Evolutionary conservation across 1,140 invertebrate genomes (phyloP).

Genomic region (Lasioglossum albipes): DNA sequence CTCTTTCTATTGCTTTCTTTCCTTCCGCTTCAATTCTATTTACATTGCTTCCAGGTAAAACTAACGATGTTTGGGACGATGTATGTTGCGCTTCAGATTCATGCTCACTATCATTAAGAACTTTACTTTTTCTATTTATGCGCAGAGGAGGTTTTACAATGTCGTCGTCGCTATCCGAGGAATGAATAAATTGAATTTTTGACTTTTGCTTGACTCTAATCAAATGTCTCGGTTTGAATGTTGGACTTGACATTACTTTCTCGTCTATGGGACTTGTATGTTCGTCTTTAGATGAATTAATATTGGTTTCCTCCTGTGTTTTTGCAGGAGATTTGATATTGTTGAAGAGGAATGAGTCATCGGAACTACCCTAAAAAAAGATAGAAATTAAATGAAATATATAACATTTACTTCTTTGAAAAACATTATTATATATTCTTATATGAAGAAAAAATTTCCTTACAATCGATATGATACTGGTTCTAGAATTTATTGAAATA

Average conservation of each 20-base stretch:
- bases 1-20: not conserved
- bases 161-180: conserved; percentile 53
- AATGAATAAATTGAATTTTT: conserved; percentile 9
- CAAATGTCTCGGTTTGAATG: not conserved
- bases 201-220: not conserved
- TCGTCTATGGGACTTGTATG: conserved; percentile 12
- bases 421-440: not conserved
- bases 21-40: not conserved
- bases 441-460: conserved; percentile 20
- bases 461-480: conserved; percentile 51
- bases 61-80: not conserved
- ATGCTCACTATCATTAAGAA: not conserved
- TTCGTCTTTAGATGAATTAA: not conserved
- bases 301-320: not conserved
- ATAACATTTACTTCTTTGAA: not conserved
- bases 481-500: not conserved
- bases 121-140: conserved; percentile 34
- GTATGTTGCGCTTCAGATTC: not conserved
- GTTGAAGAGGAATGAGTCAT: conserved; percentile 21
- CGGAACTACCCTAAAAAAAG: conserved; percentile 43
- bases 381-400: too few relatives aligned
- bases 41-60: not conserved
- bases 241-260: not conserved
- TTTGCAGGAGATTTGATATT: not conserved
- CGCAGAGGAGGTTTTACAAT: conserved; percentile 9